Evolutionary conservation across 2,888 invertebrate species (phyloP), one percentile per base, ranked within the genome.

Genomic region (Biston stratarius): DNA sequence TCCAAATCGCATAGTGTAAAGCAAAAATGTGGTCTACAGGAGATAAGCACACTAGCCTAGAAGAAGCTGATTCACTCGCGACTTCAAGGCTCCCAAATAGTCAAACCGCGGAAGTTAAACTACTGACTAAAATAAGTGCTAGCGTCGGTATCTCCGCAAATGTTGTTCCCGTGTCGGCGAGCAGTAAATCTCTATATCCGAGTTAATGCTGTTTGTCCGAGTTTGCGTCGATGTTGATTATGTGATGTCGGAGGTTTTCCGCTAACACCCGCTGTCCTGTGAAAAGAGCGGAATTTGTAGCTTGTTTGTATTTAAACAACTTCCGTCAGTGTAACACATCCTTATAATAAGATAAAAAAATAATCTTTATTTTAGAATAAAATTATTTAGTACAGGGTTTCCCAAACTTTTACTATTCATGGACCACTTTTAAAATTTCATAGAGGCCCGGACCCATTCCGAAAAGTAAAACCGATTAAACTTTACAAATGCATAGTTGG

Each of bases 111-210:
- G 9, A 15, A 44, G 36, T 36, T 59, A 5, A 15, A 10, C 9
- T 55, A 62, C 67, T 58, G 42, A 11, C 12, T 15, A 12, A n/a
- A 5, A 14, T 5, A 7, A 51, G 51, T 49, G 51, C 5, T 24
- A 0, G 42, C 11, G 11, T n/a, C 69, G 66, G 72, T 69, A 74
- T 77, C 64, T 78, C 82, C 77, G 74, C 74, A 78, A 83, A 87
- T 86, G 85, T 82, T 77, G 77, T 86, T 82, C 82, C 77, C 81
- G 74, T 86, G 88, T 87, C 72, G 76, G 74, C 77, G 80, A 77
- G 78, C 74, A 84, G 80, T 89, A 88, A 88, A 89, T 89, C 87
- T 85, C 77, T 84, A 84, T 86, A 84, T 80, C 77, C 72, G 56
- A 77, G 74, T 69, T 84, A 81, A 83, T 83, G 85, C 80, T 84